Evolutionary conservation across 1,140 invertebrate species (phyloP).

Genomic region (Tetramorium simillimum): DNA sequence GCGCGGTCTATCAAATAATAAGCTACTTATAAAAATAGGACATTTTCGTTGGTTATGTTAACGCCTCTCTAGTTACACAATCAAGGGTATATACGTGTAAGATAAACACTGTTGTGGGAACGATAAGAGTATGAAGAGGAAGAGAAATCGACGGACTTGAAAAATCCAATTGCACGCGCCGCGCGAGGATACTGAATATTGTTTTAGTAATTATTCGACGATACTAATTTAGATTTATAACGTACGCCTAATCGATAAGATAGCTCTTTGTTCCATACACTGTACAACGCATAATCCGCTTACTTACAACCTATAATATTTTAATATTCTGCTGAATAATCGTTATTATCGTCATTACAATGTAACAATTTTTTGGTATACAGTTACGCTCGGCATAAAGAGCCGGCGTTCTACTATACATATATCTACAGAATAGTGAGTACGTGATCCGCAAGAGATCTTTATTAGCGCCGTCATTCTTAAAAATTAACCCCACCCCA

Average conservation of each 20-base stretch:
- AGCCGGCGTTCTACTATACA: conserved; percentile 83
- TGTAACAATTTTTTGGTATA: conserved; percentile 83
- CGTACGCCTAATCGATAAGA: conserved; percentile 79
- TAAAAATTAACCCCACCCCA: conserved; percentile 35
- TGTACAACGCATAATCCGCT: conserved; percentile 79
- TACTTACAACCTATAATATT: conserved; percentile 60
- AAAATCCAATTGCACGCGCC: conserved; percentile 63
- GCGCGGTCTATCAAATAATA: conserved; percentile 47
- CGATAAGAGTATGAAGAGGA: conserved; percentile 44
- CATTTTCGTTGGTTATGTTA: conserved; percentile 46
- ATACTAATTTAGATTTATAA: conserved; percentile 83
- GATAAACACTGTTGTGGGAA: conserved; percentile 31
- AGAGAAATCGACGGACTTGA: conserved; percentile 59
- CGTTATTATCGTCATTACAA: conserved; percentile 80
- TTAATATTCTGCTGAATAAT: conserved; percentile 70
- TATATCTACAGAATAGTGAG: conserved; percentile 84
- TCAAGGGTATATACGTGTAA: conserved; percentile 40
- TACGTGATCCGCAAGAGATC: conserved; percentile 75
- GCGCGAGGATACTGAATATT: conserved; percentile 77
- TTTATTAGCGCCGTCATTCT: conserved; percentile 33
- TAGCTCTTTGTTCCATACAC: conserved; percentile 73
- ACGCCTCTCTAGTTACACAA: conserved; percentile 39
- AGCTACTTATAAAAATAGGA: conserved; percentile 62
- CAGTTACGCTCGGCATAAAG: conserved; percentile 78
- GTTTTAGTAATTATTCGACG: conserved; percentile 79